Evolutionary conservation across 2,797 vertebrate genomes (phyloP).

Genomic region (Microtus agrestis): DNA sequence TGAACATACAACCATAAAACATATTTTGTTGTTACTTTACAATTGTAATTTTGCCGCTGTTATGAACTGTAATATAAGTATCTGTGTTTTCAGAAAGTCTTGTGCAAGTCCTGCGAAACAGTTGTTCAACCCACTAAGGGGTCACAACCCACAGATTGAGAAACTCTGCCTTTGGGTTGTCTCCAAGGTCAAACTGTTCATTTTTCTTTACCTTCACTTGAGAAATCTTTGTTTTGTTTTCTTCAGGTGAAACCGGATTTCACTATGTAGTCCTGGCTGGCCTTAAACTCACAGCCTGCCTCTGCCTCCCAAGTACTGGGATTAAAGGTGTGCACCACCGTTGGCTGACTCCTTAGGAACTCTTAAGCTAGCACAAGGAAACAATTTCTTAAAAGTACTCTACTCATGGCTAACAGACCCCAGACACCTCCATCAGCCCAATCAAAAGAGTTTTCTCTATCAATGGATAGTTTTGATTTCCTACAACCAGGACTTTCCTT

Average conservation of each 20-base stretch:
- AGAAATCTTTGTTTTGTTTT: background rate
- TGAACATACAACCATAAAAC: background rate
- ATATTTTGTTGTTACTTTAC: background rate
- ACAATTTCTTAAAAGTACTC: background rate
- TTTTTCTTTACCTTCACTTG: background rate
- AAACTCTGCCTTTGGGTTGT: background rate
- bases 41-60: background rate
- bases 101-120: background rate
- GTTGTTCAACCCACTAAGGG: background rate
- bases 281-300: background rate
- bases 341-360: background rate
- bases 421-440: background rate
- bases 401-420: background rate
- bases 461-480: background rate
- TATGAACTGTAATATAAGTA: background rate
- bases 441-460: background rate
- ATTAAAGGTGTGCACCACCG: background rate
- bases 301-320: background rate
- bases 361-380: background rate
- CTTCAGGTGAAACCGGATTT: background rate
- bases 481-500: background rate
- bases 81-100: background rate
- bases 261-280: background rate
- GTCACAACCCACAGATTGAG: background rate
- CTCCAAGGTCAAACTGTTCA: background rate